Evolutionary conservation across 2,888 invertebrate species (phyloP).

Genomic region (Venustoraphidia nigricollis): DNA sequence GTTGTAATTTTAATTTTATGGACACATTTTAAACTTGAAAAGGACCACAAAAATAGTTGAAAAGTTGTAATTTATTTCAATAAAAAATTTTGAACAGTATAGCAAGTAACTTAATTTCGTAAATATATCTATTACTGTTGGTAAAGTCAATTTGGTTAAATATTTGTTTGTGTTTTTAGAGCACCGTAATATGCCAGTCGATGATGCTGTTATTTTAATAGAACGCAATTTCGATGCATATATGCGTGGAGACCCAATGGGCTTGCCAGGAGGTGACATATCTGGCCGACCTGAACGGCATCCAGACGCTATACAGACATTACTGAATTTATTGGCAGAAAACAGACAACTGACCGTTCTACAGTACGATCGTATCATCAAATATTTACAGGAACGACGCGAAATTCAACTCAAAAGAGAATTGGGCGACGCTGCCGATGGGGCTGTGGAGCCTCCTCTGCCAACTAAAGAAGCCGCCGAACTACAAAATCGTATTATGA

Average conservation of each 20-base stretch:
- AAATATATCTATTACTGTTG: too few species aligned
- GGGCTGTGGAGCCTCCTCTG: constrained; percentile 23
- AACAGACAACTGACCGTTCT: constrained; percentile 60
- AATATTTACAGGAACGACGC: constrained; percentile 55
- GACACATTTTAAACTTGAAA: too few species aligned
- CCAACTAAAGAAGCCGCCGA: constrained; percentile 36
- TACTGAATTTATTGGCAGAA: constrained; percentile 69
- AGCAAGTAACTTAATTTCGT: too few species aligned
- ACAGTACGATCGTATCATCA: constrained; percentile 64
- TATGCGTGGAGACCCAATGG: constrained; percentile 30
- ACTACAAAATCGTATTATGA: constrained; percentile 62
- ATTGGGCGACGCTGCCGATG: constrained; percentile 46
- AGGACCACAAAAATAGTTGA: too few species aligned
- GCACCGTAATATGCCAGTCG: constrained; percentile 90
- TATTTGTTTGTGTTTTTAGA: constrained; percentile 34
- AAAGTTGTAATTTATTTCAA: too few species aligned
- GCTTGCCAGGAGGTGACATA: constrained; percentile 16
- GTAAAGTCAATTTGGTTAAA: too few species aligned
- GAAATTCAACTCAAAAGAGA: constrained; percentile 62
- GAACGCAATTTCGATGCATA: constrained; percentile 52
- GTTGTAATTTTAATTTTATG: too few species aligned
- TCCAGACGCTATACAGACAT: constrained; percentile 47
- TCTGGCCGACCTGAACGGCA: constrained; percentile 30
- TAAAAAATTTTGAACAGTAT: too few species aligned
- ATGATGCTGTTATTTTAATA: constrained; percentile 72